Evolutionary conservation across 1,140 invertebrate genomes (phyloP), one percentile per base, ranked within the genome.

Genomic region (Apis laboriosa): DNA sequence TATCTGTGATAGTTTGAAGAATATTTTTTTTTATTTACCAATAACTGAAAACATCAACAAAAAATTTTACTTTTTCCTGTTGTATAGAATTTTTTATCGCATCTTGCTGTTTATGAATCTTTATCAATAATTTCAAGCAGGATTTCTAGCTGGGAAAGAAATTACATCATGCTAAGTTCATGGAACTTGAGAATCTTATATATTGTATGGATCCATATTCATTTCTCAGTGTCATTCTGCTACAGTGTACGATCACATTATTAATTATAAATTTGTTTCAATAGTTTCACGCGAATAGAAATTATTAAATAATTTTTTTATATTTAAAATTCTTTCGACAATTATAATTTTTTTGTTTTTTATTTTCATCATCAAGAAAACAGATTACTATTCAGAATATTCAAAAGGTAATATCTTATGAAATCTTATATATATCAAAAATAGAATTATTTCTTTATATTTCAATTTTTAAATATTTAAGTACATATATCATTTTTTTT

Each of bases 161-260:
- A 13, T 82, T 82, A 43, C 80, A 82, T 82, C 80, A 82, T 81
- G 1, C 49, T 7, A 67, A 17, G 12, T 28, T 74, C 72, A n/a
- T 19, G 19, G 24, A 9, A 8, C 5, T 43, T 43, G 34, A 9
- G 9, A 11, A 24, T 71, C 28, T 28, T 76, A 81, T 81, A 81
- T 67, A 67, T 72, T 43, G 17, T 51, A 21, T 13, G 55, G 17
- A 24, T 34, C 7, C 8, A 2, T 24, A n/a, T 12, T 7, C 9
- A 0, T 58, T n/a, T 49, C n/a, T 70, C 49, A 70, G 21, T 34
- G 63, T 70, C 21, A n/a, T 51, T 70, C 13, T 51, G 21, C 28
- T 21, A 49, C 2, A n/a, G 43, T 21, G 13, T 51, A 28, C 0
- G 21, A 4, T 7, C 34, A 1, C n/a, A 15, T 61, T 7, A 5